Evolutionary conservation across 1,140 invertebrate species (phyloP).

Genomic region (Meloidogyne floridensis): DNA sequence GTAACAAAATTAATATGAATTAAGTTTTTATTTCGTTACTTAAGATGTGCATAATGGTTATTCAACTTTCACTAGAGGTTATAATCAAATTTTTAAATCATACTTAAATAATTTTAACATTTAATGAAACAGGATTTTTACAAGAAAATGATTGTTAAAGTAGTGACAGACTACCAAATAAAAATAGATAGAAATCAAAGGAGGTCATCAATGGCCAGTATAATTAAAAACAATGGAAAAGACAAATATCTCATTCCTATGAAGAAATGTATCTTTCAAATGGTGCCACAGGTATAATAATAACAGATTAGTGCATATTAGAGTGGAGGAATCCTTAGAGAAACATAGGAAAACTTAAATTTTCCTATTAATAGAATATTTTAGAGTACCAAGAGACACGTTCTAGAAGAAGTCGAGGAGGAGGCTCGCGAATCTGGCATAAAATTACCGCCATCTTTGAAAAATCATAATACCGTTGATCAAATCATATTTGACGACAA

Average conservation of each 20-base stretch:
- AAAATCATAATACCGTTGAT: conserved; percentile 53
- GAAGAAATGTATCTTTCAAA: not conserved
- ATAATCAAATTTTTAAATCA: not conserved
- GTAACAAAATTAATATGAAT: not conserved
- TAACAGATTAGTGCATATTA: too few relatives aligned
- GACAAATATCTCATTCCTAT: not conserved
- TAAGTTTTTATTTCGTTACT: too few relatives aligned
- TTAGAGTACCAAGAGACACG: conserved; percentile 49
- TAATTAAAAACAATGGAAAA: not conserved
- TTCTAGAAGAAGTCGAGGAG: conserved; percentile 63
- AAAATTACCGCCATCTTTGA: conserved; percentile 62
- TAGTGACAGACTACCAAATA: conserved; percentile 63
- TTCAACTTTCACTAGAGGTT: conserved; percentile 60
- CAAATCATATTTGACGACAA: conserved; percentile 15
- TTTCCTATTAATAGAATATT: not conserved
- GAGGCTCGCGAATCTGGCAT: conserved; percentile 63
- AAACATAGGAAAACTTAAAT: too few relatives aligned
- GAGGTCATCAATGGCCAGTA: not conserved
- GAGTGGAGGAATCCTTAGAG: too few relatives aligned
- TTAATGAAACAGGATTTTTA: conserved; percentile 52
- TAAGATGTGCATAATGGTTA: conserved; percentile 61
- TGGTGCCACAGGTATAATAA: not conserved
- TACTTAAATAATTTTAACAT: not conserved
- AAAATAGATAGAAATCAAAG: conserved; percentile 51
- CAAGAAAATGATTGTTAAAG: conserved; percentile 57